These are phyloP conservation scores for Agrypnus murinus DNA, from an alignment of 2,888 invertebrate genomes.

Conservation along the genomic window DNA sequence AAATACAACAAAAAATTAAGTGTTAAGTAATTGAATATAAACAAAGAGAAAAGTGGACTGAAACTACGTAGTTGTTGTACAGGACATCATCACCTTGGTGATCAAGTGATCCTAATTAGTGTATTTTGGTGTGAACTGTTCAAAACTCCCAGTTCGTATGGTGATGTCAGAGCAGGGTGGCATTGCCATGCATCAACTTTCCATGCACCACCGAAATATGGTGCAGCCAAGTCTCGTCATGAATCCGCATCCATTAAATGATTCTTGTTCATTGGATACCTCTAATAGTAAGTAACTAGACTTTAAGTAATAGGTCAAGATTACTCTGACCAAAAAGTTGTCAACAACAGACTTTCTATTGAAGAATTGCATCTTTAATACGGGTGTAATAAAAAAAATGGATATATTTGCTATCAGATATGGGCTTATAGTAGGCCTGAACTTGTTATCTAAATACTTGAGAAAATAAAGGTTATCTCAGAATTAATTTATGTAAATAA, in stretches of 20 bases:
- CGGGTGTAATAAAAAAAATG: no score
- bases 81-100: slow-evolving; percentile 20
- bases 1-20: no score
- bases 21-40: no score
- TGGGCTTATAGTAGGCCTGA: no score
- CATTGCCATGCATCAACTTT: slow-evolving; percentile 79
- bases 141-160: slow-evolving; percentile 71
- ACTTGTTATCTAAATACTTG: no score
- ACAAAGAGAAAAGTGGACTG: slow-evolving; percentile 6
- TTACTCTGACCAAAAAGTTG: no score
- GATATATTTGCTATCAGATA: no score
- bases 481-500: no score
- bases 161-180: slow-evolving; percentile 80
- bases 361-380: no score
- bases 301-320: no score
- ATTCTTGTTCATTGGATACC: slow-evolving; percentile 67
- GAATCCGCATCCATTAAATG: slow-evolving; percentile 71
- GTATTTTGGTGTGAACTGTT: slow-evolving; percentile 55
- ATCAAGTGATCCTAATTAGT: slow-evolving; percentile 31
- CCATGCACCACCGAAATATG: slow-evolving; percentile 75
- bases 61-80: neutral
- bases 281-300: slow-evolving; percentile 69
- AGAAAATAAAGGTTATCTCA: no score
- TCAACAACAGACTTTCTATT: neutral
- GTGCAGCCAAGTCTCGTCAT: slow-evolving; percentile 77